These are phyloP conservation scores for Aradophagus sp. DNA, from an alignment of 1,140 invertebrate species.

Conservation along the genomic window DNA sequence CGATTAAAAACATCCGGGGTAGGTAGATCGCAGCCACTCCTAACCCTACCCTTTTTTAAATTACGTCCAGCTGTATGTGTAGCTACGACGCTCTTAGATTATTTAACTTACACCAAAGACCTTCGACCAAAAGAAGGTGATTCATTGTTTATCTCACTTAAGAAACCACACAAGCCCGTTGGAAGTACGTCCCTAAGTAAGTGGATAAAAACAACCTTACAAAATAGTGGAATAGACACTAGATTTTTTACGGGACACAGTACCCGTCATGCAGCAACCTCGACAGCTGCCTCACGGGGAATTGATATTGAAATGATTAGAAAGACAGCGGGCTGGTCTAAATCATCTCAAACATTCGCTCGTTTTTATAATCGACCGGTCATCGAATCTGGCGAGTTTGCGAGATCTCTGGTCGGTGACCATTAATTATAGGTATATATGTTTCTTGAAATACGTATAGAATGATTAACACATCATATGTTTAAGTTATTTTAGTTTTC, in stretches of 20 bases:
- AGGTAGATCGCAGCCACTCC: conserved; percentile 5
- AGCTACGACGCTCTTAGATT: conserved; percentile 1
- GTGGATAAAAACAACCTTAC: conserved; percentile 9
- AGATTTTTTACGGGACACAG: conserved; percentile 33
- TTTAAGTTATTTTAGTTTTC: too few species aligned
- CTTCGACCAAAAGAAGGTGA: conserved; percentile 1
- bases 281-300: conserved; percentile 45
- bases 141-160: conserved; percentile 7
- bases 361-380: too few species aligned
- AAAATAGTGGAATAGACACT: conserved; percentile 11
- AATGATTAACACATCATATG: too few species aligned
- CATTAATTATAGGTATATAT: too few species aligned
- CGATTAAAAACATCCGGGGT: conserved; percentile 13
- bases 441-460: too few species aligned
- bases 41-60: conserved; percentile 8
- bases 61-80: conserved; percentile 3
- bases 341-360: conserved; percentile 33
- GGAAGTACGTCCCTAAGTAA: conserved; percentile 4
- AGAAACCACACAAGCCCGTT: conserved; percentile 2
- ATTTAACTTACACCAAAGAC: conserved; percentile 5
- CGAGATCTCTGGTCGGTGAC: too few species aligned
- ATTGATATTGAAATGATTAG: conserved; percentile 21
- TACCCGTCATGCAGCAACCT: conserved; percentile 54
- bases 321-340: conserved; percentile 51
- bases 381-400: too few species aligned